Base-by-base conservation (phyloP, 2,113 vertebrate genomes). In the Misgurnus mizolepis region DNA sequence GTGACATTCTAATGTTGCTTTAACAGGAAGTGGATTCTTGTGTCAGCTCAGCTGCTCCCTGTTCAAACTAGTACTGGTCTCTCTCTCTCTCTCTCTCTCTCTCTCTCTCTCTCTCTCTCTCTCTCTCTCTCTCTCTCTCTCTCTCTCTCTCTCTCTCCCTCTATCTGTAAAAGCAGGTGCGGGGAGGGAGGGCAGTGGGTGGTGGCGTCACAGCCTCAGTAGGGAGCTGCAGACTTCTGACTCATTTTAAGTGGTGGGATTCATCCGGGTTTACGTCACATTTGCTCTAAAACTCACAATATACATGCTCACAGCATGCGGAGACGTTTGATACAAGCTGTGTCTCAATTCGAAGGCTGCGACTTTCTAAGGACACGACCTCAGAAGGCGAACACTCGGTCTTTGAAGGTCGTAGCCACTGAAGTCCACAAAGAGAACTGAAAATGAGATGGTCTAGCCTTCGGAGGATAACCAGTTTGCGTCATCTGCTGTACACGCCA, bases 151-250 rank as follows among this genome's bases (percentile, higher is more conserved):
- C 45, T 71, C 40, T 40, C 41, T 65, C 55, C 68, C 39, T 84
- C 86, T 77, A 80, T 61, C 82, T 80, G 73, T 49, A 84, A 77
- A 86, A 88, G 90, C 93, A 92, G 92, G 92, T 93, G 91, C 89
- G 87, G 80, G 89, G 88, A 91, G 92, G 90, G 91, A 85, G 90
- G 90, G 89, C 86, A 85, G 88, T 90, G 88, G 90, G 90, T 85
- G 91, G 91, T 92, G 92, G 88, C 89, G 90, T 91, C 88, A 89
- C 90, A 92, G 88, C 82, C 89, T 83, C 91, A 88, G 88, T 90
- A 88, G 91, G 91, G 88, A 88, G 79, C 83, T 84, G 83, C 85
- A 86, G 89, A 80, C 87, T 85, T 87, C 79, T 92, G 91, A 93
- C 82, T 92, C 92, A 92, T 49, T 15, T 34, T 82, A 85, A 62